Evolutionary conservation across 2,888 invertebrate genomes (phyloP), one percentile per base, ranked within the genome.

Genomic region (Coremacera marginata): DNA sequence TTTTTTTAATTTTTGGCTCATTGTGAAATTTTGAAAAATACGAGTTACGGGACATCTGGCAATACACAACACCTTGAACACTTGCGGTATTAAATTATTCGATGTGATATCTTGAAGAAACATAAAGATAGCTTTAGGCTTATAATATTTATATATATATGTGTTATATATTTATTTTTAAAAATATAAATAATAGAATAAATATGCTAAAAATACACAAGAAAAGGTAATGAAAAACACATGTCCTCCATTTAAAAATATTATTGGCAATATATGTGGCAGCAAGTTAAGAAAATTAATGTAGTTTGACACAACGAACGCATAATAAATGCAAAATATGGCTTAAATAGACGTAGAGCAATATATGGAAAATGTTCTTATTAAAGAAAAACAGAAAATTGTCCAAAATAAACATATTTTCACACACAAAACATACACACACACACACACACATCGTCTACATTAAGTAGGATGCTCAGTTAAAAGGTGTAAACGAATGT

Each of bases 211-310:
- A 74, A 74, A 74, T 74, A 65, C 37, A 44, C 27, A 22, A 81
- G 81, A 78, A 83, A 81, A 82, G 86, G 82, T 86, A 86, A 85
- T 85, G 83, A 80, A 84, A 84, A 77, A 77, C 86, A 86, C 80
- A 85, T 86, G 85, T 85, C 85, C 84, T 82, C 84, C 81, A 82
- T 80, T 79, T 79, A 51, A 37, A 57, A 77, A 67, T 60, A 77
- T 49, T 60, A 67, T 73, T 73, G 57, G 73, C 73, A 51, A 63
- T 31, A 52, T 27, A 5, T 52, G 25, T 27, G 14, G 82, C 80
- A 81, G 73, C 37, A 65, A 37, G 31, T 65, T n/a, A 14, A 11
- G 11, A 11, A 14, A 16, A 65, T 65, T 63, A 49, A 68, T 22
- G n/a, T 25, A 7, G 19, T 68, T 51, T 49, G 25, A 3, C 51